phyloP scores from a whole-genome alignment of 2,888 invertebrate species.

The Calliopum simillimum region DNA sequence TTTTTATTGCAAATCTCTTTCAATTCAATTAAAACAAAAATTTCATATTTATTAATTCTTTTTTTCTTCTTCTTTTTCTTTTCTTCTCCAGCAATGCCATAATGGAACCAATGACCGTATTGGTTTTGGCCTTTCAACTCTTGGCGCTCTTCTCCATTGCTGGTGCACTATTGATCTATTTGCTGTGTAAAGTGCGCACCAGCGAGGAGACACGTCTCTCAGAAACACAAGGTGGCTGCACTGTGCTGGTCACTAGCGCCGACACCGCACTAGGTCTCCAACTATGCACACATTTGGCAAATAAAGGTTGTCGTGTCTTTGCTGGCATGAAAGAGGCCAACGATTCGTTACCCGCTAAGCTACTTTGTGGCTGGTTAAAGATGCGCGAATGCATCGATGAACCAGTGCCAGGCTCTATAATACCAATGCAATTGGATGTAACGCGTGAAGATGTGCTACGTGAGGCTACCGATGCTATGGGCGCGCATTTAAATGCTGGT shows the following conservation, averaged over 20 bases:
- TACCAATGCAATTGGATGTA: slow-evolving; percentile 81
- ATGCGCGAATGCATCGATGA: slow-evolving; percentile 70
- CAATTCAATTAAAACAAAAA: too few species aligned
- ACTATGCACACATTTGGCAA: slow-evolving; percentile 78
- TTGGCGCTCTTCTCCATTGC: slow-evolving; percentile 85
- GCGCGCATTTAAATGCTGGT: slow-evolving; percentile 84
- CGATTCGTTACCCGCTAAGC: slow-evolving; percentile 73
- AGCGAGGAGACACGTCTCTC: slow-evolving; percentile 63
- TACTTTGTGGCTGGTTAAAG: slow-evolving; percentile 73
- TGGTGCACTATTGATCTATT: slow-evolving; percentile 82
- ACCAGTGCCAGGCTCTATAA: slow-evolving; percentile 70
- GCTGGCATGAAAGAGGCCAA: slow-evolving; percentile 75
- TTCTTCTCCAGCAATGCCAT: slow-evolving; percentile 61
- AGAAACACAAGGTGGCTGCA: slow-evolving; percentile 70
- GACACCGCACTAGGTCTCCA: slow-evolving; percentile 85
- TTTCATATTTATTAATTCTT: background rate
- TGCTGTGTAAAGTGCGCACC: slow-evolving; percentile 80
- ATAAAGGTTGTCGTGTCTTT: slow-evolving; percentile 81
- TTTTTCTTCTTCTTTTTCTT: slow-evolving; percentile 6
- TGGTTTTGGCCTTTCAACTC: slow-evolving; percentile 83
- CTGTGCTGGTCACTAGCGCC: slow-evolving; percentile 82
- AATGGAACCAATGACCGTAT: slow-evolving; percentile 86
- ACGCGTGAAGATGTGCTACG: slow-evolving; percentile 84
- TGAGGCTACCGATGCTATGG: slow-evolving; percentile 82
- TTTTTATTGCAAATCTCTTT: background rate